Percentiles rank a stretch among this genome's conserved stretches.
Evolutionary conservation across 2,113 vertebrate genomes (phyloP).

Genomic region (Phalacrocorax pelagicus): DNA sequence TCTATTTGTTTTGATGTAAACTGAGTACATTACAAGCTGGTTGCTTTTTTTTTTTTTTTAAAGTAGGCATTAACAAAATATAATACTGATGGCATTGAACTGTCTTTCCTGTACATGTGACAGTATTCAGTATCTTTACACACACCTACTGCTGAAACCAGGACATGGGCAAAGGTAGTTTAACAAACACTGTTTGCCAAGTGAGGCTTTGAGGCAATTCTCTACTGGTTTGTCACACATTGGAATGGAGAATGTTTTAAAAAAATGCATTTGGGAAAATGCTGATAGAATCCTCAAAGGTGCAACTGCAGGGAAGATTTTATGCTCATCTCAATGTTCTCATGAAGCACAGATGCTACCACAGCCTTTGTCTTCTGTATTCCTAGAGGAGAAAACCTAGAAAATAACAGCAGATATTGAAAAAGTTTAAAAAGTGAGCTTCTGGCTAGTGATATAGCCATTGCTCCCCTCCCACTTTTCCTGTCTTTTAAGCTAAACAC

Average conservation of each 20-base stretch:
- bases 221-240: neutral
- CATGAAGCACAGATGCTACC: neutral
- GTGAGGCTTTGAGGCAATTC: neutral
- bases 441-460: neutral
- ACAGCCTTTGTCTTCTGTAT: neutral
- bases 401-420: neutral
- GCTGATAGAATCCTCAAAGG: neutral
- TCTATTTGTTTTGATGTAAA: conserved; percentile 57
- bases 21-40: neutral
- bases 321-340: neutral
- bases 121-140: neutral
- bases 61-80: neutral
- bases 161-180: neutral
- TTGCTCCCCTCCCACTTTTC: neutral
- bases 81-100: neutral
- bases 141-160: neutral
- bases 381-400: neutral
- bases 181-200: neutral
- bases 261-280: neutral
- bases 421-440: neutral
- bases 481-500: neutral
- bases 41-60: neutral
- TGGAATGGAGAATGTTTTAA: neutral
- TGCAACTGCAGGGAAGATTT: neutral
- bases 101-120: conserved; percentile 1